Base-by-base conservation (phyloP, 2,113 vertebrate genomes). In the Rissa tridactyla region DNA sequence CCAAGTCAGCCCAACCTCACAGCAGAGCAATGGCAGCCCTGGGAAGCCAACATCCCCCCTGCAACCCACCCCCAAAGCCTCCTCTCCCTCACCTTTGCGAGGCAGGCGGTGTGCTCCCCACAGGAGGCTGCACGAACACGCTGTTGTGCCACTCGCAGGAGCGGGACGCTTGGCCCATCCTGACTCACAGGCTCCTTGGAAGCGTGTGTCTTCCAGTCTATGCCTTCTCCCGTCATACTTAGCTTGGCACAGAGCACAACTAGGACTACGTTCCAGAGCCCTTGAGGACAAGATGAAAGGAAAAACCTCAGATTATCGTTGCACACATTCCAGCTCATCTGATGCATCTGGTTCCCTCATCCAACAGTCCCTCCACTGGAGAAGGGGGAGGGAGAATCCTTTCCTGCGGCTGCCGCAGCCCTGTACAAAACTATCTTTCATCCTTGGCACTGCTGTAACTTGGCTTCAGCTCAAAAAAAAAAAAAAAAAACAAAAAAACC, bases 81-180 rank as follows among this genome's bases (percentile, higher is more conserved):
- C 27, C 27, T n/a, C 30, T 27, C 27, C 32, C 42, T 22, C n/a
- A 30, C 52, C 55, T 29, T 19, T 8, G 12, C 3, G 1, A 47
- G 32, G 32, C 40, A n/a, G 30, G n/a, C 2, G 0, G 21, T 0
- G 11, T 52, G 70, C 20, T 46, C 15, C 25, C 40, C 1, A 0
- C 0, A 0, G 46, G 55, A 34, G 14, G 38, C 70, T 0, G 4
- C 64, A 11, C 0, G 0, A 77, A 76, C 16, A 5, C 1, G 0
- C 77, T 44, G 52, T 61, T 40, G 80, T 29, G 54, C 62, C 0
- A 9, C 52, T n/a, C 2, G 5, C 29, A 47, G 55, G 46, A 72
- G 13, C 5, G 0, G 60, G 54, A 49, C 70, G 38, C 17, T 13
- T 32, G 54, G n/a, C 78, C 36, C 36, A 55, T 26, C 64, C 44